These are phyloP conservation scores for Eulemur coronatus DNA, from an alignment of 2,797 vertebrate species.

Conservation along the genomic window DNA sequence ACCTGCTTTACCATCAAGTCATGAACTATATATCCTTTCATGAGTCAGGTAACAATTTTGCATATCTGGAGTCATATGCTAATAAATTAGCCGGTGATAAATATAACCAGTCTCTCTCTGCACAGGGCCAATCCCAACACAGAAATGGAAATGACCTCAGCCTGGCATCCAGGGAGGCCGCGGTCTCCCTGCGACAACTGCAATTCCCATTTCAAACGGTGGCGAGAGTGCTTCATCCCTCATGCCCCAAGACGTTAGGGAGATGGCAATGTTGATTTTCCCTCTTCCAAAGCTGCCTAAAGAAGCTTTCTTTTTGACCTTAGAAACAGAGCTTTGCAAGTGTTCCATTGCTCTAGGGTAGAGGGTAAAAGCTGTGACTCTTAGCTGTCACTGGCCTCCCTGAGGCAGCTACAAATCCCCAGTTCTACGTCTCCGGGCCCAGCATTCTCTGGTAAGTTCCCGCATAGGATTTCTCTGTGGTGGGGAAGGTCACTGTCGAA, in stretches of 20 bases:
- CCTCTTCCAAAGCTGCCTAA: not conserved
- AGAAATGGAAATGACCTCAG: conserved; percentile 65
- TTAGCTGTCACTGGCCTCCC: not conserved
- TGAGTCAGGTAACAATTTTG: conserved; percentile 59
- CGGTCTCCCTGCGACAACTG: not conserved
- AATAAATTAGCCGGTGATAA: conserved; percentile 58
- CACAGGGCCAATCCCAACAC: conserved; percentile 38
- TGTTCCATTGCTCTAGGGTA: accelerated
- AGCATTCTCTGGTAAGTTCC: not conserved
- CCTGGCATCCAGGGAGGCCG: not conserved
- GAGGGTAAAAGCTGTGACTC: not conserved
- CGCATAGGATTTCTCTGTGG: not conserved
- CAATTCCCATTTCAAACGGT: not conserved
- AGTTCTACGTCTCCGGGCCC: not conserved
- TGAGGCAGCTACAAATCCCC: not conserved
- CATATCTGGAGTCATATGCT: conserved; percentile 23
- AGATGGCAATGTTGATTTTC: not conserved
- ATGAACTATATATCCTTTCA: conserved; percentile 29
- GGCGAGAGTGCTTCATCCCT: not conserved
- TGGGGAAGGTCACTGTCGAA: not conserved
- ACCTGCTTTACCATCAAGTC: conserved; percentile 31
- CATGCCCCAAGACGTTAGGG: accelerated
- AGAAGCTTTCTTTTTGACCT: not conserved
- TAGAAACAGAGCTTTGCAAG: not conserved
- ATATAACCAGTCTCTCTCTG: conserved; percentile 56